These are phyloP conservation scores for Gonatopus flavifemur DNA, from an alignment of 1,140 invertebrate genomes.

Conservation along the genomic window DNA sequence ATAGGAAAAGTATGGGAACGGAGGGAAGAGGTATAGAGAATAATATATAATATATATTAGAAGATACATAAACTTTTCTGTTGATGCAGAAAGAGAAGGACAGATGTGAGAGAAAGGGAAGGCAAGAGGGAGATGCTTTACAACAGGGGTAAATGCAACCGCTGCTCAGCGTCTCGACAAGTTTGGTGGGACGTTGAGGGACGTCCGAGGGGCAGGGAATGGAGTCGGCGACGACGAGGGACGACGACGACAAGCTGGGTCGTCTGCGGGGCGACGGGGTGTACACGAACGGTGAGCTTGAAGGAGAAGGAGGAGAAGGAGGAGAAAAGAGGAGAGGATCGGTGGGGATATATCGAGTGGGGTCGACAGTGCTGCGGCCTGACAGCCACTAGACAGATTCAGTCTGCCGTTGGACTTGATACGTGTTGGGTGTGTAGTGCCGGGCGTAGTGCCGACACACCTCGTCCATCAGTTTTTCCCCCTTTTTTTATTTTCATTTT, in stretches of 20 bases:
- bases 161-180: constrained; percentile 11
- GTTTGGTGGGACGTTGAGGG: too few species aligned
- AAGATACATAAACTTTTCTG: too few species aligned
- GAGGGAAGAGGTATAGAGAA: too few species aligned
- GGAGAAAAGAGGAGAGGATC: not conserved
- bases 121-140: constrained; percentile 13
- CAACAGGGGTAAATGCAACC: constrained; percentile 47
- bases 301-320: not conserved
- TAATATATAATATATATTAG: too few species aligned
- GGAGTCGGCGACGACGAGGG: too few species aligned
- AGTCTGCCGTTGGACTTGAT: constrained; percentile 50
- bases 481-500: too few species aligned
- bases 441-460: too few species aligned
- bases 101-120: constrained; percentile 17
- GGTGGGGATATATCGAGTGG: not conserved
- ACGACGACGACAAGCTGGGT: too few species aligned
- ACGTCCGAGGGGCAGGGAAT: constrained; percentile 15
- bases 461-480: constrained; percentile 5
- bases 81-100: not conserved
- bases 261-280: constrained; percentile 9
- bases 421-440: constrained; percentile 24
- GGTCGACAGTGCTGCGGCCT: constrained; percentile 47
- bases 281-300: not conserved
- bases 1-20: too few species aligned
- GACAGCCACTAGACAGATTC: constrained; percentile 50